phyloP scores from a whole-genome alignment of 2,113 vertebrate species.

The Anseranas semipalmata region DNA sequence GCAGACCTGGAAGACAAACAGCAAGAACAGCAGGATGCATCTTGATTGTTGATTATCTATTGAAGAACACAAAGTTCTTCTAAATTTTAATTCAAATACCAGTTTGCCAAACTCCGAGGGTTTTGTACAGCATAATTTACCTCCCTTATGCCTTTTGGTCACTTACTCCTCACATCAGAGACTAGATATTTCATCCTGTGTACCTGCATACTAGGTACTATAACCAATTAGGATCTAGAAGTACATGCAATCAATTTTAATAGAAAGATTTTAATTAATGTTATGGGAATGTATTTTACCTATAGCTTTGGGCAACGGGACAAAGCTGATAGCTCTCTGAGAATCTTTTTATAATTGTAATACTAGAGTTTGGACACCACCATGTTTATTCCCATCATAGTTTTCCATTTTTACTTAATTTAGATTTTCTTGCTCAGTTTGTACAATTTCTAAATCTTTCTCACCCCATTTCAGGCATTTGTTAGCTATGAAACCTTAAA shows the following conservation, averaged over 20 bases:
- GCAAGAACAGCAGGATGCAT: not conserved
- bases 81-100: not conserved
- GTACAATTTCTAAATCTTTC: not conserved
- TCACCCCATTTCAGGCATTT: constrained; percentile 10
- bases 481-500: constrained; percentile 32
- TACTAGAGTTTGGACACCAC: not conserved
- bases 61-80: not conserved
- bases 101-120: not conserved
- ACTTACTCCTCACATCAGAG: not conserved
- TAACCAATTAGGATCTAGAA: not conserved
- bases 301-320: not conserved
- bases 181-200: not conserved
- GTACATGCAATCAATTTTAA: not conserved
- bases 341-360: not conserved
- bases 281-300: not conserved
- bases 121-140: not conserved
- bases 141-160: not conserved
- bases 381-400: not conserved
- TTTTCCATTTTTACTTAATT: not conserved
- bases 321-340: not conserved
- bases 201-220: not conserved
- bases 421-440: not conserved
- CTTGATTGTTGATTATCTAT: not conserved
- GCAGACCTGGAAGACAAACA: not conserved
- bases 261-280: not conserved